phyloP scores from a whole-genome alignment of 2,888 invertebrate genomes.

The Epinotia nisella region DNA sequence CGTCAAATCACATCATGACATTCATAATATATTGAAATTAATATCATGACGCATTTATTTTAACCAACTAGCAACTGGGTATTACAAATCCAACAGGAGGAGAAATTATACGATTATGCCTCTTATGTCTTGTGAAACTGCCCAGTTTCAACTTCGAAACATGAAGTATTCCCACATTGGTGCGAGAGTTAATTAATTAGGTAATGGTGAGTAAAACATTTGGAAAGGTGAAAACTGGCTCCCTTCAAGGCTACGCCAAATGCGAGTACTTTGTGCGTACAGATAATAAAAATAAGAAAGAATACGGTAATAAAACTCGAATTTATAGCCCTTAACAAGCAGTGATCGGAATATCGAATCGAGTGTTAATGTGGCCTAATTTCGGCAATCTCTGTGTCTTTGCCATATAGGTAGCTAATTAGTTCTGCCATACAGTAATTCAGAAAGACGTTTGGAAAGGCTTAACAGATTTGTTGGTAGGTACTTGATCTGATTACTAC shows the following conservation, averaged over 20 bases:
- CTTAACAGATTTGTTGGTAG: conserved; percentile 3
- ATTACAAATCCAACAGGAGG: background rate
- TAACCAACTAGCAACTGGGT: background rate
- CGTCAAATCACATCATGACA: conserved; percentile 16
- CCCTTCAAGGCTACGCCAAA: conserved; percentile 33
- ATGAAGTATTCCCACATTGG: conserved; percentile 5
- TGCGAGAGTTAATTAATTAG: conserved; percentile 23
- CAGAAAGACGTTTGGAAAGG: conserved; percentile 17
- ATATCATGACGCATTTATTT: conserved; percentile 25
- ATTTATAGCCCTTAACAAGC: conserved; percentile 40
- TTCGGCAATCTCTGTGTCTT: conserved; percentile 25
- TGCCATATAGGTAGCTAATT: conserved; percentile 21
- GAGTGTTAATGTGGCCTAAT: conserved; percentile 36
- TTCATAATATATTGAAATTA: conserved; percentile 25
- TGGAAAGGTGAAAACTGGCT: conserved; percentile 30
- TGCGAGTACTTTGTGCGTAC: conserved; percentile 19
- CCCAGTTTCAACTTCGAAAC: conserved; percentile 10
- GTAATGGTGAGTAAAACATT: conserved; percentile 27
- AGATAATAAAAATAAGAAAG: conserved; percentile 13
- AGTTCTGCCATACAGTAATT: conserved; percentile 17
- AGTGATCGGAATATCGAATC: conserved; percentile 11
- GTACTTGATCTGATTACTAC: conserved; percentile 5
- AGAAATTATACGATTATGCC: background rate
- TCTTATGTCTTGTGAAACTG: background rate
- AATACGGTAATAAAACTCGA: conserved; percentile 32